Evolutionary conservation across 2,113 vertebrate genomes (phyloP), one percentile per base, ranked within the genome.

Genomic region (Dryoscopus gambensis): DNA sequence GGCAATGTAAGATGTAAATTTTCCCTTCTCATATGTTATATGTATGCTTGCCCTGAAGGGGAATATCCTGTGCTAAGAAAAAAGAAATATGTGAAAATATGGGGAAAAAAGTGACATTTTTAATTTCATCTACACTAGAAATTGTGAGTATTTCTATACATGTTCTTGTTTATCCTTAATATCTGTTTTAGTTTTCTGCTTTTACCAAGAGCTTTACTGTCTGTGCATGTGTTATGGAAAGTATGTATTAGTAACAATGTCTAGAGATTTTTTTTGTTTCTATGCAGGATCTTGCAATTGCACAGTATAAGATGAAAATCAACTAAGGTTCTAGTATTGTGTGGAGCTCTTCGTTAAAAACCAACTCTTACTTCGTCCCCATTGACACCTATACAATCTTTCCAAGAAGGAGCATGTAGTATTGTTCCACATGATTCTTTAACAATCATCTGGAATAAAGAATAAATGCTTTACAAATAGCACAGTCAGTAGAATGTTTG

Each of bases 31-130:
- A 14, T 42, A 8, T 59, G 22, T 31, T 56, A 10, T n/a, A 73
- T 3, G 8, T 50, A 35, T 64, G 7, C 25, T 42, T 84, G 9
- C 28, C 39, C 20, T 40, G 23, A 76, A 76, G 7, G 19, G 21
- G 7, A 82, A 42, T 56, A 75, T 70, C 12, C 35, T 42, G 27
- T 52, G 4, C 18, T 42, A 62, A 49, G 24, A 16, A 65, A 81
- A 77, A 49, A 47, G 14, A 24, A 67, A 73, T 7, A 46, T 33
- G 1, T 25, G 21, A 80, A 80, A 53, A 68, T 21, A 56, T 25
- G 33, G 5, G 7, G 2, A 0, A 3, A 9, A 23, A n/a, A 44
- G 6, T 55, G 14, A 17, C 6, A 4, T 53, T 79, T 35, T 74
- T 24, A 10, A 8, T 74, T 91, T 40, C 15, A 6, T 62, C 27